A percentile compares a stretch with the other conserved stretches of the same genome.
These are phyloP conservation scores for Epizoanthus stellaris DNA, from an alignment of 92 coral and sea anemone genomes.

Conservation along the genomic window DNA sequence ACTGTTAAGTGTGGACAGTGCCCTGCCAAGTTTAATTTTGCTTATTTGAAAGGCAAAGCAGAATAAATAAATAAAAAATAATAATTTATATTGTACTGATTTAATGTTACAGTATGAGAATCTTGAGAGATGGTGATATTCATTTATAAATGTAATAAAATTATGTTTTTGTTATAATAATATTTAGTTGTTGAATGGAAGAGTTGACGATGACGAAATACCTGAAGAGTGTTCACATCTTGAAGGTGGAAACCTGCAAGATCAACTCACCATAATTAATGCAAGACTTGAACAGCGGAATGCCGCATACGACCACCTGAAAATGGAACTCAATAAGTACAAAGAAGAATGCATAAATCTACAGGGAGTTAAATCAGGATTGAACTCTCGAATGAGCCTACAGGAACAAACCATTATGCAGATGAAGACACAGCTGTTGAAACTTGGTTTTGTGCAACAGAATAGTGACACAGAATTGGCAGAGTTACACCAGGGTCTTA, in stretches of 20 bases:
- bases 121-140: too few species aligned
- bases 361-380: constrained; percentile 89
- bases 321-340: constrained; percentile 87
- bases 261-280: constrained; percentile 88
- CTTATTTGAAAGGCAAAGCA: neutral
- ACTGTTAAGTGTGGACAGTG: too few species aligned
- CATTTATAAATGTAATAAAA: too few species aligned
- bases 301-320: constrained; percentile 86
- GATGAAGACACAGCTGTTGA: constrained; percentile 84
- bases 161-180: neutral
- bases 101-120: too few species aligned
- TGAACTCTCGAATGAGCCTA: constrained; percentile 82
- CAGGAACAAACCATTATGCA: constrained; percentile 96
- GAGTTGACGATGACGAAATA: constrained; percentile 83
- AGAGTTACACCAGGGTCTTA: constrained; percentile 77
- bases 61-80: too few species aligned
- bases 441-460: constrained; percentile 85
- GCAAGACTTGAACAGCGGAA: constrained; percentile 86
- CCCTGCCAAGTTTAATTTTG: neutral
- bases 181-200: constrained; percentile 76
- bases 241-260: constrained; percentile 77
- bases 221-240: constrained; percentile 83
- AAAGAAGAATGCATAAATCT: constrained; percentile 90
- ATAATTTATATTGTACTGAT: too few species aligned
- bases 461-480: constrained; percentile 73